phyloP scores from a whole-genome alignment of 2,797 vertebrate genomes.

The Amblyopsis hoosieri region DNA sequence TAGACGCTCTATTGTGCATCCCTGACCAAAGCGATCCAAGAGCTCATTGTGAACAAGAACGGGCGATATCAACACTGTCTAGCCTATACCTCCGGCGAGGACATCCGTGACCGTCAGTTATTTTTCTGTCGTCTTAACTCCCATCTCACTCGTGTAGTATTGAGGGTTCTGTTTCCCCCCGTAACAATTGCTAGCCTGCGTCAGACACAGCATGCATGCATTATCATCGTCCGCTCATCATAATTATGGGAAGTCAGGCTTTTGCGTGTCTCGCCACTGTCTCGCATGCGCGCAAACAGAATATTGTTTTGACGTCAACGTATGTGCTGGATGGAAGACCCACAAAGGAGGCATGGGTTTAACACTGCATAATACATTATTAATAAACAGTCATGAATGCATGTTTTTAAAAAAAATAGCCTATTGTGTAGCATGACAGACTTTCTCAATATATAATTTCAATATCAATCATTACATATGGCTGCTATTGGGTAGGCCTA shows the following conservation, averaged over 20 bases:
- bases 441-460: too few relatives aligned
- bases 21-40: constrained; percentile 30
- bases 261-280: constrained; percentile 14
- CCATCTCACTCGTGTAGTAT: constrained; percentile 36
- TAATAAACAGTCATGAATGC: too few relatives aligned
- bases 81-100: constrained; percentile 4
- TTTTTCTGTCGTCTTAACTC: constrained; percentile 14
- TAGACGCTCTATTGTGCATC: constrained; percentile 75
- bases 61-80: constrained; percentile 40
- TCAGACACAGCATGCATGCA: constrained; percentile 68
- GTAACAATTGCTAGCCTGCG: constrained; percentile 62
- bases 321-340: too few relatives aligned
- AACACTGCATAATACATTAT: too few relatives aligned
- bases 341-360: too few relatives aligned
- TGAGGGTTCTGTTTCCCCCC: constrained; percentile 58
- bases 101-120: constrained; percentile 29
- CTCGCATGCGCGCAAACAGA: not conserved
- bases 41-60: constrained; percentile 24
- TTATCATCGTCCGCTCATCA: constrained; percentile 66
- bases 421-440: too few relatives aligned
- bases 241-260: constrained; percentile 22
- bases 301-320: not conserved
- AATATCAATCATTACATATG: too few relatives aligned
- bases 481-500: too few relatives aligned
- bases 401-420: too few relatives aligned